Base-by-base conservation (phyloP, 2,797 vertebrate species). In the Botia almorhae region DNA sequence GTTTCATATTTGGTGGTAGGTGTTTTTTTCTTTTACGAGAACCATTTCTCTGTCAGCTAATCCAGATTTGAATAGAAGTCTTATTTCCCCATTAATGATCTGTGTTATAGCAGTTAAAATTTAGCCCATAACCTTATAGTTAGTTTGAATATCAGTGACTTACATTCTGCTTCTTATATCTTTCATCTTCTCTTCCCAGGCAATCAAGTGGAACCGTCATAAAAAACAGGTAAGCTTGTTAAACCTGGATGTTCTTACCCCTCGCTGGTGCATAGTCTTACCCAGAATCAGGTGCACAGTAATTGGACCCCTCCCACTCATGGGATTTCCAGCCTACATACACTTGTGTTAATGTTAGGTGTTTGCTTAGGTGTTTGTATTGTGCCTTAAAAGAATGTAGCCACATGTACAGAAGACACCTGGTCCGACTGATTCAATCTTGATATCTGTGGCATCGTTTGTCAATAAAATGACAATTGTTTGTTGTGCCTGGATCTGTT, bases 181-280 rank as follows among this genome's bases (percentile, higher is more conserved):
- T 85, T 68, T 85, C 55, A 53, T 21, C 51, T 81, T 84, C 56
- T 80, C 55, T 81, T 78, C 55, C 23, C 91, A 95, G 94, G 91
- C 94, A 94, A 91, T 94, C 94, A 89, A 93, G 94, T 92, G 94
- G 93, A 89, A 91, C 94, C 87, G 94, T 94, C 90, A 94, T 94
- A 90, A 95, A 95, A 89, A 95, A 94, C 93, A 94, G 94, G 94
- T 94, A 92, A 51, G 87, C 43, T 70, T 36, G 29, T 64, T 39
- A 69, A 69, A 69, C 11, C 21, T 51, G 61, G 4, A 78, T 78
- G n/a, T 55, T 61, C 50, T 29, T 26, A 29, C 33, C 43, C n/a
- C 36, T 74, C 43, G 21, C 70, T 74, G 76, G 53, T 73, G 16
- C 70, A 61, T 26, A 50, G 50, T 70, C 29, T 53, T 58, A 65